Evolutionary conservation across 23 tunicate species (phyloP), one percentile per base, ranked within the genome.

Genomic region (Halocynthia aurantium): DNA sequence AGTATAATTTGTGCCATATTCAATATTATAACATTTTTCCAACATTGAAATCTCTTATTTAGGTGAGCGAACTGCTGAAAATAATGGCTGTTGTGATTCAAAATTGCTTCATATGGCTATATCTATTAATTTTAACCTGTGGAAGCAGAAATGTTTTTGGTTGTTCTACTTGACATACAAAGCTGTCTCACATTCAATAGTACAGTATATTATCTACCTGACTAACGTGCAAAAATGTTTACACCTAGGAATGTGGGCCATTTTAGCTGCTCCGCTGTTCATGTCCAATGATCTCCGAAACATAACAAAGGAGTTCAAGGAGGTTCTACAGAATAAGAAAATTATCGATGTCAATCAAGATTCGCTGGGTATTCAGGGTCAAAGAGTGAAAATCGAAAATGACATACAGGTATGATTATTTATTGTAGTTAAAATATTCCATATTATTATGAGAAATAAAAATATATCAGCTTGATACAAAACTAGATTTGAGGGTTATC

Each of bases 231-330:
- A 31, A 31, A 31, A 31, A 31, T 0, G 4, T 31, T 31, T 31
- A 5, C 13, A n/a, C 67, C n/a, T 50, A 91, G 97, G 91, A 55
- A 91, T 91, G 91, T 91, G 97, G 97, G 87, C 91, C 11, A 91
- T 91, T 68, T 81, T 91, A 6, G 97, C 97, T 50, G 97, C 97
- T 8, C 97, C 97, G 6, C 55, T 91, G 69, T 82, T 91, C 61
- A 62, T 91, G 77, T 85, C 90, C n/a, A 83, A 77, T 55, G 97
- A 91, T 68, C 87, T 91, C 6, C 84, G 89, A 0, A 54, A 50
- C 57, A 80, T 91, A 7, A 52, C 22, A 40, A 21, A 40, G 2
- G 51, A 71, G 53, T 51, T 71, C 49, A 12, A 76, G 7, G 77
- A 77, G 7, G 62, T 85, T 22, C 52, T 91, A 65, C 84, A 91